phyloP scores from a whole-genome alignment of 2,888 invertebrate species.

The Alloplasta piceator region DNA sequence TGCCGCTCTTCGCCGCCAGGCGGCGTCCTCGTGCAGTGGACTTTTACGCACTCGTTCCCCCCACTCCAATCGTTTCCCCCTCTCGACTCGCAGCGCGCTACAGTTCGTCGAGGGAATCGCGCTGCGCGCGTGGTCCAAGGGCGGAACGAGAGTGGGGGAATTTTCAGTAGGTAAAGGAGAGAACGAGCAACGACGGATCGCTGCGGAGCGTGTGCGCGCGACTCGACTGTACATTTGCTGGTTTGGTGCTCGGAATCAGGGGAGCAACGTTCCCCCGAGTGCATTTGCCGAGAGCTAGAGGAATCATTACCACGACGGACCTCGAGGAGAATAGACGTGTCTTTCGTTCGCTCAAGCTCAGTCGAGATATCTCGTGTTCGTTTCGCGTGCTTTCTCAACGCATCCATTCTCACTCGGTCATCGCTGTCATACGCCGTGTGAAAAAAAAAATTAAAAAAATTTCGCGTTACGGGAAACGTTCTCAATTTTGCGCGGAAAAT shows the following conservation, averaged over 20 bases:
- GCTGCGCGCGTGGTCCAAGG: conserved; percentile 60
- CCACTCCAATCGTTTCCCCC: conserved; percentile 56
- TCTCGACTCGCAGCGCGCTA: conserved; percentile 61
- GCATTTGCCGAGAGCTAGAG: conserved; percentile 68
- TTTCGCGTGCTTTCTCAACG: conserved; percentile 58
- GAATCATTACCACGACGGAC: conserved; percentile 82
- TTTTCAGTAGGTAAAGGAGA: conserved; percentile 32
- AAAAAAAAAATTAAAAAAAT: background rate
- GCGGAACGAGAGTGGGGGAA: conserved; percentile 28
- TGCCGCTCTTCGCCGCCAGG: conserved; percentile 43
- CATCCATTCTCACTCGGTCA: background rate
- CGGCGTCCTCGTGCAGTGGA: conserved; percentile 66
- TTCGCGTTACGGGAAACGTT: too few relatives aligned
- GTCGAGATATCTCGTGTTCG: conserved; percentile 75
- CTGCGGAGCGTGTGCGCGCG: conserved; percentile 46
- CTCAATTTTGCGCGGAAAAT: too few relatives aligned
- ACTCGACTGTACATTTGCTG: conserved; percentile 19
- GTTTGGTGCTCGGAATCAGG: conserved; percentile 66
- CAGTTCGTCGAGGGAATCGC: conserved; percentile 11
- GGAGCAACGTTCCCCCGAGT: conserved; percentile 76
- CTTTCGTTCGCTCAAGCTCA: conserved; percentile 78
- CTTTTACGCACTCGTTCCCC: conserved; percentile 33
- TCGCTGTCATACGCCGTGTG: conserved; percentile 3
- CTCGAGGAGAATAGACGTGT: conserved; percentile 82
- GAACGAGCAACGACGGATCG: conserved; percentile 25